A percentile compares a stretch with the other conserved stretches of the same genome.
Conservation (phyloP, 2,113 vertebrate genomes). For the Etia nguti region DNA sequence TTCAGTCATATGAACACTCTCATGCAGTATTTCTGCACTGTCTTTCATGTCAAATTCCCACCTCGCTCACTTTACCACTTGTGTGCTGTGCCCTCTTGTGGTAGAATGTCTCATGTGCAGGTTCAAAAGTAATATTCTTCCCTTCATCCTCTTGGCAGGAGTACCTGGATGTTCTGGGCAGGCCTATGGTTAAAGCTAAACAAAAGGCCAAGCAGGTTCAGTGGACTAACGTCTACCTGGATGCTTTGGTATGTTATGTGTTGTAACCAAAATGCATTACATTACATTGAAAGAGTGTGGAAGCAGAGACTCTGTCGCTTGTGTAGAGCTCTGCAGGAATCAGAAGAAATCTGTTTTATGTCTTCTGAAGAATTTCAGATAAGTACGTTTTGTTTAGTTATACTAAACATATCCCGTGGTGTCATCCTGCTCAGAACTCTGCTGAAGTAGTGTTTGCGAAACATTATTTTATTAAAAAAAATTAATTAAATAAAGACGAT, state of each 20-base stretch:
- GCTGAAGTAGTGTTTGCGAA: neutral
- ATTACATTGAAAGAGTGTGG: neutral
- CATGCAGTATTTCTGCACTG: neutral
- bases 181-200: constrained; percentile 91
- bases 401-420: neutral
- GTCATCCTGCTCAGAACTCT: neutral
- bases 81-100: constrained; percentile 40
- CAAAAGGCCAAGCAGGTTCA: constrained; percentile 88
- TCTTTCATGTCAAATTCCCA: neutral
- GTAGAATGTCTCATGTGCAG: neutral
- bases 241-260: constrained; percentile 83
- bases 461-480: neutral
- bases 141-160: constrained; percentile 72
- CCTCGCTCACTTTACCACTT: neutral
- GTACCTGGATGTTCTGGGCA: constrained; percentile 94
- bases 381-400: neutral
- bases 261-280: neutral
- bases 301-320: neutral
- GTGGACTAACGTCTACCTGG: constrained; percentile 97
- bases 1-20: neutral
- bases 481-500: neutral
- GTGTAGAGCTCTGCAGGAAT: neutral
- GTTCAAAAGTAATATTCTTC: neutral
- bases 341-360: constrained; percentile 9
- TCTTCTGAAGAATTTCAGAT: neutral